These are phyloP conservation scores for Centropristis striata DNA, from an alignment of 2,113 vertebrate genomes.

Conservation along the genomic window DNA sequence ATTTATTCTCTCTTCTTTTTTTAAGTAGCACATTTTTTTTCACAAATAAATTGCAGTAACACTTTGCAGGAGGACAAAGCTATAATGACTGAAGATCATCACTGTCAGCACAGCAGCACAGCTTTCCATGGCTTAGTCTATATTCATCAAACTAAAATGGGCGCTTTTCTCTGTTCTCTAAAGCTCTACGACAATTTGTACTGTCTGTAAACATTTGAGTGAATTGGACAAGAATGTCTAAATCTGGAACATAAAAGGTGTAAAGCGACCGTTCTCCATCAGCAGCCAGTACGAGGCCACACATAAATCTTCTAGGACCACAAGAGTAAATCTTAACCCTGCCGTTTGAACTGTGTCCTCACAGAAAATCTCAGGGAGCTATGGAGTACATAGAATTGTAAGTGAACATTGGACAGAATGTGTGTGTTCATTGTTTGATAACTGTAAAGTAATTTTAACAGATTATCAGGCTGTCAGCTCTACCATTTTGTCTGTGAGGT, in stretches of 20 bases:
- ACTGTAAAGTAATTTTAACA: neutral
- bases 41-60: neutral
- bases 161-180: neutral
- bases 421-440: neutral
- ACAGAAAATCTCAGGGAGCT: neutral
- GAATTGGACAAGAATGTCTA: neutral
- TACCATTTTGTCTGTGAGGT: neutral
- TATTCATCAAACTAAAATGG: neutral
- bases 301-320: neutral
- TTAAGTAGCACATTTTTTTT: neutral
- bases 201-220: neutral
- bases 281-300: neutral
- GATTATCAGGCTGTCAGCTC: neutral
- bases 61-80: neutral
- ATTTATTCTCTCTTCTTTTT: neutral
- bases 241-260: neutral
- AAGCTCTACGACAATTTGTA: neutral
- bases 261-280: conserved; percentile 4
- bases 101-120: neutral
- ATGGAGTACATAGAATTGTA: neutral
- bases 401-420: neutral
- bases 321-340: neutral
- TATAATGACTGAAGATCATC: conserved; percentile 5
- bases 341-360: neutral
- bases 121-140: neutral